Evolutionary conservation across 1,140 invertebrate species (phyloP).

Genomic region (Pygmarrhopalites habei): DNA sequence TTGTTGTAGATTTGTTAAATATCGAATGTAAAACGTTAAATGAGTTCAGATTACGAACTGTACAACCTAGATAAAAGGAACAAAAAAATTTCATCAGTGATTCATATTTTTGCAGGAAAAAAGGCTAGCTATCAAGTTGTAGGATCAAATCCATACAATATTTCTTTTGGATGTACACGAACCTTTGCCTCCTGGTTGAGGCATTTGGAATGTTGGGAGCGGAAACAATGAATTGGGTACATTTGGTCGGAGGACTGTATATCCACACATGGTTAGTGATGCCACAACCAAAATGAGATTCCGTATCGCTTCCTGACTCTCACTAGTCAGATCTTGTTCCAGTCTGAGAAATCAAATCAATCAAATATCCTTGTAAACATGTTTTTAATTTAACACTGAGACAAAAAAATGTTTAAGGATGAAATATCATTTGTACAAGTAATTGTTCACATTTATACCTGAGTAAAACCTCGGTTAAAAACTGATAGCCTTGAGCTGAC

Average conservation of each 20-base stretch:
- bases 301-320: slow-evolving; percentile 78
- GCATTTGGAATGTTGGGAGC: slow-evolving; percentile 83
- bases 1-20: slow-evolving; percentile 80
- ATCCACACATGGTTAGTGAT: slow-evolving; percentile 88
- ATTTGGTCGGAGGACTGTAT: slow-evolving; percentile 75
- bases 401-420: too few relatives aligned
- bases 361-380: slow-evolving; percentile 13
- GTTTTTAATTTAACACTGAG: too few relatives aligned
- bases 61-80: too few relatives aligned
- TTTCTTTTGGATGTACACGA: too few relatives aligned
- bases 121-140: too few relatives aligned
- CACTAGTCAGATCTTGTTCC: slow-evolving; percentile 65
- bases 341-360: slow-evolving; percentile 49
- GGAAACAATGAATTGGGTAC: slow-evolving; percentile 82
- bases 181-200: slow-evolving; percentile 81
- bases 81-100: too few relatives aligned
- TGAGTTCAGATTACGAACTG: slow-evolving; percentile 86
- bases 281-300: slow-evolving; percentile 89
- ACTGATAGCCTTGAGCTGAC: slow-evolving; percentile 86
- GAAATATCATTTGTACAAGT: too few relatives aligned
- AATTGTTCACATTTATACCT: slow-evolving; percentile 57
- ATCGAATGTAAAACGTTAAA: slow-evolving; percentile 92
- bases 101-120: too few relatives aligned
- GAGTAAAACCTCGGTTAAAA: slow-evolving; percentile 87
- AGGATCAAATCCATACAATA: too few relatives aligned